A percentile compares a stretch with the other conserved stretches of the same genome.
Evolutionary conservation across 2,113 vertebrate species (phyloP).

Genomic region (Phoxinus phoxinus): DNA sequence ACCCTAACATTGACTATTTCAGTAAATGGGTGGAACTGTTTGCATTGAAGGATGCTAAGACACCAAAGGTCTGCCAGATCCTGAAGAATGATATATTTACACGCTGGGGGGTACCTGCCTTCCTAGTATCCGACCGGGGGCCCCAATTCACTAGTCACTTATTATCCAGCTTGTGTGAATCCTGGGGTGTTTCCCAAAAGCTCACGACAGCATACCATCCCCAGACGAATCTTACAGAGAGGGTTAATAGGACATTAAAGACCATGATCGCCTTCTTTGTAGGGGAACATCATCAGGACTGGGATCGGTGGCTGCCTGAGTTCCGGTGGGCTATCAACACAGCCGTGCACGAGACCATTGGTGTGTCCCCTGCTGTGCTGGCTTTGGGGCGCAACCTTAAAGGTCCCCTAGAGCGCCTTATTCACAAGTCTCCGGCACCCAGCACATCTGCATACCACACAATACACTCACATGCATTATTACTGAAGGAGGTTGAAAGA

Average conservation of each 20-base stretch:
- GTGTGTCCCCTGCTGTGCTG: too few relatives aligned
- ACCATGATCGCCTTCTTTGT: background rate
- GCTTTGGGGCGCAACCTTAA: too few relatives aligned
- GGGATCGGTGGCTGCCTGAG: background rate
- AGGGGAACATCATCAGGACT: background rate
- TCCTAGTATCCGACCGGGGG: background rate
- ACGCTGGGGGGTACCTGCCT: background rate
- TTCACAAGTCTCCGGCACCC: too few relatives aligned
- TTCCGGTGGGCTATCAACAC: background rate
- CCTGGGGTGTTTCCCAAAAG: background rate
- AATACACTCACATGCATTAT: too few relatives aligned
- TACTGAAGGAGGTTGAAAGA: too few relatives aligned
- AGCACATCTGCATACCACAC: too few relatives aligned
- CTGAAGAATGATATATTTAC: conserved; percentile 6
- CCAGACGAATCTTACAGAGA: background rate
- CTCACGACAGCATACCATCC: background rate
- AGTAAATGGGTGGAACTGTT: background rate
- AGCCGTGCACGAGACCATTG: too few relatives aligned
- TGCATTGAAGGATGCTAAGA: background rate
- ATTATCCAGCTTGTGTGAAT: background rate
- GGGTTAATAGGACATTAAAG: background rate
- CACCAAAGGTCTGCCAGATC: background rate
- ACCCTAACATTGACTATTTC: too few relatives aligned
- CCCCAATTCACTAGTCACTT: background rate
- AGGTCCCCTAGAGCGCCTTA: too few relatives aligned